Percentiles rank a stretch among this genome's conserved stretches.
Evolutionary conservation across 1,140 invertebrate species (phyloP).

Genomic region (Delia radicum): DNA sequence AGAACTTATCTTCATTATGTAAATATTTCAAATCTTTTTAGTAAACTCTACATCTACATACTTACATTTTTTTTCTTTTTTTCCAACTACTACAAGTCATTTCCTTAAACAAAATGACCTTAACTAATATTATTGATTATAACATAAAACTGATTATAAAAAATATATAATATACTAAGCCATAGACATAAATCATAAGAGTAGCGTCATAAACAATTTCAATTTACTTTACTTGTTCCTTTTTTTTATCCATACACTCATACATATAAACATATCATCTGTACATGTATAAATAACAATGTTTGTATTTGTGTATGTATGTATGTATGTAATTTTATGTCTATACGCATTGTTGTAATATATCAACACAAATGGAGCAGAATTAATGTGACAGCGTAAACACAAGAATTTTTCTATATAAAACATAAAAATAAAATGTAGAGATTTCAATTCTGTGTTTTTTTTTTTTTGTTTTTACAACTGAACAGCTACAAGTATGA

Average conservation of each 20-base stretch:
- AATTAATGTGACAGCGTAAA: slow-evolving; percentile 23
- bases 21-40: too few relatives aligned
- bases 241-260: background rate
- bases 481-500: background rate
- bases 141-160: background rate
- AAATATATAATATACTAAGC: background rate
- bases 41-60: too few relatives aligned
- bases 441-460: background rate
- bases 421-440: background rate
- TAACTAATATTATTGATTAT: background rate
- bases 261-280: background rate
- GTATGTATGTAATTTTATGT: background rate
- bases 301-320: background rate
- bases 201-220: background rate
- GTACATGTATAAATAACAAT: background rate
- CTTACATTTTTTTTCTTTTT: too few relatives aligned
- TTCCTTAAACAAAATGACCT: background rate
- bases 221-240: background rate
- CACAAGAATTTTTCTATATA: background rate
- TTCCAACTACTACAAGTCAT: too few relatives aligned
- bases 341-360: background rate
- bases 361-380: slow-evolving; percentile 23
- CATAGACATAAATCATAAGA: background rate
- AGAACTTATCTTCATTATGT: too few relatives aligned
- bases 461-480: background rate